phyloP scores from a whole-genome alignment of 2,113 vertebrate genomes.

The Crotophaga sulcirostris region DNA sequence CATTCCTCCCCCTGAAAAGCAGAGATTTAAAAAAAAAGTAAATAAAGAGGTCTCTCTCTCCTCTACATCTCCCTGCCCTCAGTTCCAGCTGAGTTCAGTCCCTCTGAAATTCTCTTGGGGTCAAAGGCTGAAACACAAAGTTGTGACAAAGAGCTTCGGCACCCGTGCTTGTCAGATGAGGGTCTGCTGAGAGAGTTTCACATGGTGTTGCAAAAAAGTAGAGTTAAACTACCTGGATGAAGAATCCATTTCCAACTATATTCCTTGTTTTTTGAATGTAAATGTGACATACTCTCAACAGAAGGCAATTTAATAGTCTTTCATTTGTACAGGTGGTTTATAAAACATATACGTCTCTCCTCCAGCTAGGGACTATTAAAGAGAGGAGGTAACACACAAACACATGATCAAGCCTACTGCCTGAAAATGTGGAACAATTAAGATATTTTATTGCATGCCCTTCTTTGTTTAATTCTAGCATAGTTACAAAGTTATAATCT shows the following conservation, averaged over 20 bases:
- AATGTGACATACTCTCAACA: conserved; percentile 21
- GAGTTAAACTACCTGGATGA: not conserved
- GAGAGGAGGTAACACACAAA: not conserved
- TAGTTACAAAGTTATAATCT: conserved; percentile 7
- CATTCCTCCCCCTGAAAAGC: not conserved
- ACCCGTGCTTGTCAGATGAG: fast-evolving
- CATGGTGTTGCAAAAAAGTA: not conserved
- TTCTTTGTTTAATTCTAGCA: conserved; percentile 17
- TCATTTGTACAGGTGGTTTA: conserved; percentile 53
- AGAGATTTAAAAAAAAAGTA: too few relatives aligned
- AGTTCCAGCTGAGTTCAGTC: fast-evolving
- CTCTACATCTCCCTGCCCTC: fast-evolving
- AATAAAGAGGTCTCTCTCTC: not conserved
- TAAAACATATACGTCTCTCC: conserved; percentile 37
- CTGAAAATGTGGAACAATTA: conserved; percentile 40
- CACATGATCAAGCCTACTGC: not conserved
- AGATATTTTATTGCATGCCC: conserved; percentile 36
- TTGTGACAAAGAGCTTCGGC: not conserved
- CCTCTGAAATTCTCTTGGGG: not conserved
- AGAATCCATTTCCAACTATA: not conserved
- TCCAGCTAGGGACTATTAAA: conserved; percentile 28
- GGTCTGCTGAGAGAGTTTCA: not conserved
- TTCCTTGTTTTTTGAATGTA: not conserved
- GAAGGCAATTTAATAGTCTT: conserved; percentile 52
- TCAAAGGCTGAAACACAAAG: not conserved